Percentiles rank a stretch among this genome's conserved stretches.
phyloP scores from a whole-genome alignment of 2,888 invertebrate species.

The Archips crataeganus region DNA sequence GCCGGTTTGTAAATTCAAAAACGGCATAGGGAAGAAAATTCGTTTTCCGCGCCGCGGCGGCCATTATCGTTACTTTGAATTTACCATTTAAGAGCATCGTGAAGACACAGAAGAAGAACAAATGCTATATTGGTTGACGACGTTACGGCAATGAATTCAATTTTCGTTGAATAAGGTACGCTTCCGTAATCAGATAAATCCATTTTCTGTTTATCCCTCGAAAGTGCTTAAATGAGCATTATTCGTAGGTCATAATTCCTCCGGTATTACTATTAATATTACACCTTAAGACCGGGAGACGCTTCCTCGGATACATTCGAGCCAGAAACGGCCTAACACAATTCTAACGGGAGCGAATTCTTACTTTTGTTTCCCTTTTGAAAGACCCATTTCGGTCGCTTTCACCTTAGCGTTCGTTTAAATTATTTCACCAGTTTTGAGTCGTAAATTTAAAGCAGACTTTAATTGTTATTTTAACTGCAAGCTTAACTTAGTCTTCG shows the following conservation, averaged over 20 bases:
- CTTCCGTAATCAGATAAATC: conserved; percentile 39
- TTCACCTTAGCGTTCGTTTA: conserved; percentile 73
- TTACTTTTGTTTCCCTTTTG: conserved; percentile 78
- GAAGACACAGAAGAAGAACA: conserved; percentile 51
- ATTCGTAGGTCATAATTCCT: conserved; percentile 79
- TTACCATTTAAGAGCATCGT: conserved; percentile 70
- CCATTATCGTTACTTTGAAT: conserved; percentile 83
- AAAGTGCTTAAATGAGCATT: conserved; percentile 76
- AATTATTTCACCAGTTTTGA: conserved; percentile 83
- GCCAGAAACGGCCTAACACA: conserved; percentile 71
- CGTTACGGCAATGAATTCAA: conserved; percentile 15
- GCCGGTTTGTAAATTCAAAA: conserved; percentile 84
- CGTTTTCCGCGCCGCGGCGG: conserved; percentile 79
- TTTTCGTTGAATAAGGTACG: conserved; percentile 6
- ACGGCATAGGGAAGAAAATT: conserved; percentile 79
- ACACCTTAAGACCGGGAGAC: conserved; percentile 72
- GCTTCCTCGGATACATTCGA: conserved; percentile 61
- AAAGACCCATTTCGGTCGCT: conserved; percentile 76
- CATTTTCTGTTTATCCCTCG: conserved; percentile 51
- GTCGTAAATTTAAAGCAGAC: conserved; percentile 84
- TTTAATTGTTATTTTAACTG: conserved; percentile 86
- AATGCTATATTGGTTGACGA: conserved; percentile 55
- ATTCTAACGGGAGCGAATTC: conserved; percentile 67
- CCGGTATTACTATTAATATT: conserved; percentile 81
- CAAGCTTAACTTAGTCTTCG: conserved; percentile 79